Conservation (phyloP, 2,888 invertebrate species). For the Phaonia tiefii region DNA sequence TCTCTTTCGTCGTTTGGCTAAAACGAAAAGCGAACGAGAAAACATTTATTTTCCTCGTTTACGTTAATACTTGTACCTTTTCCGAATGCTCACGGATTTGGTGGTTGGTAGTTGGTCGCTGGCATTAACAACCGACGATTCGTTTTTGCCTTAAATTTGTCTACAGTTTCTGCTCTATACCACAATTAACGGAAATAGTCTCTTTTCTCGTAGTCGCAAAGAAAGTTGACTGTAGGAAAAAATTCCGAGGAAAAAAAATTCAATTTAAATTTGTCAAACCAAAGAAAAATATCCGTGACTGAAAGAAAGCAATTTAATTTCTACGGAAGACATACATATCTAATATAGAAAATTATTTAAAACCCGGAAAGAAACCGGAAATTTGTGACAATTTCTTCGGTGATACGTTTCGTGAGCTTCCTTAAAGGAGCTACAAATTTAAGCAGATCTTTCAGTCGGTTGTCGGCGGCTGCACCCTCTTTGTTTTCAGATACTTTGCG, state of each 20-base stretch:
- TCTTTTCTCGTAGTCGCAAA: neutral
- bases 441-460: constrained; percentile 17
- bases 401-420: constrained; percentile 35
- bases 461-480: neutral
- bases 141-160: constrained; percentile 9
- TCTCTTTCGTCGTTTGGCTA: neutral
- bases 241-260: neutral
- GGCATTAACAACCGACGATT: constrained; percentile 47
- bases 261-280: no score
- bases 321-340: constrained; percentile 1
- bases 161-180: constrained; percentile 27
- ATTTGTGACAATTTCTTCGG: constrained; percentile 39
- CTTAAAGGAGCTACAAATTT: constrained; percentile 45
- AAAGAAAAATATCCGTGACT: no score
- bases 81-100: constrained; percentile 49
- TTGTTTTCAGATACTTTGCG: neutral
- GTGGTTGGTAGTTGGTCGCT: constrained; percentile 52
- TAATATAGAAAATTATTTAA: no score
- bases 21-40: constrained; percentile 6
- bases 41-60: constrained; percentile 9
- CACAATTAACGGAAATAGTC: constrained; percentile 26
- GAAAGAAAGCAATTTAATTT: no score
- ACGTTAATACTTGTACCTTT: constrained; percentile 35
- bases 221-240: neutral
- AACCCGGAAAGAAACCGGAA: neutral